These are phyloP conservation scores for Xylophagus ater DNA, from an alignment of 2,888 invertebrate species.

Conservation along the genomic window DNA sequence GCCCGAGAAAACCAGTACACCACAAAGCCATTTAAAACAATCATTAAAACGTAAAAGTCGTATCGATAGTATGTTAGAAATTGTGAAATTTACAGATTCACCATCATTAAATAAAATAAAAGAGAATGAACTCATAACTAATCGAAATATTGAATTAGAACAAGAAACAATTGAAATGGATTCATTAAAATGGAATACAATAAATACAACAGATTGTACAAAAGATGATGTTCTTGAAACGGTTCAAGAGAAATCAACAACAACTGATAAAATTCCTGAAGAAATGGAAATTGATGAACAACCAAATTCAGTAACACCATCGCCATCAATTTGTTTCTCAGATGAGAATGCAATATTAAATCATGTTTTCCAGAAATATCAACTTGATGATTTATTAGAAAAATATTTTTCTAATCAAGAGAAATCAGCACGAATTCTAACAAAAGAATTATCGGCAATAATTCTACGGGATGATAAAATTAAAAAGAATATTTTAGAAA, in stretches of 20 bases:
- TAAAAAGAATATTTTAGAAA: slow-evolving; percentile 31
- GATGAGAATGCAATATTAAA: slow-evolving; percentile 23
- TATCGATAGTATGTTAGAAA: slow-evolving; percentile 32
- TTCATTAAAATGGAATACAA: slow-evolving; percentile 27
- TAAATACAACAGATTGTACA: slow-evolving; percentile 16
- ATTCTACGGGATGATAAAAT: slow-evolving; percentile 31
- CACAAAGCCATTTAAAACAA: slow-evolving; percentile 19
- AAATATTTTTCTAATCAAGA: slow-evolving; percentile 25
- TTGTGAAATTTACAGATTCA: slow-evolving; percentile 24
- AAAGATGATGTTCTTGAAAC: not conserved
- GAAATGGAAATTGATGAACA: slow-evolving; percentile 18
- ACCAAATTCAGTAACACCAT: slow-evolving; percentile 14
- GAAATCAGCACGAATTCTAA: slow-evolving; percentile 23
- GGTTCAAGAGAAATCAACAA: not conserved
- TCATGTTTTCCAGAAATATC: slow-evolving; percentile 25
- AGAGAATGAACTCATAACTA: slow-evolving; percentile 3
- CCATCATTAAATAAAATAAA: not conserved
- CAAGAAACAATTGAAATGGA: slow-evolving; percentile 23
- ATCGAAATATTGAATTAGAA: slow-evolving; percentile 17
- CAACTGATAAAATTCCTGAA: slow-evolving; percentile 2
- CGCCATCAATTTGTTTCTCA: slow-evolving; percentile 15
- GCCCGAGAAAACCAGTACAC: slow-evolving; percentile 12
- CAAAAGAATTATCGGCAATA: slow-evolving; percentile 29
- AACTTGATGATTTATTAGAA: slow-evolving; percentile 27
- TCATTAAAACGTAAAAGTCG: slow-evolving; percentile 29